Base-by-base conservation (phyloP, 1,140 invertebrate species). In the Propsilocerus akamusi region DNA sequence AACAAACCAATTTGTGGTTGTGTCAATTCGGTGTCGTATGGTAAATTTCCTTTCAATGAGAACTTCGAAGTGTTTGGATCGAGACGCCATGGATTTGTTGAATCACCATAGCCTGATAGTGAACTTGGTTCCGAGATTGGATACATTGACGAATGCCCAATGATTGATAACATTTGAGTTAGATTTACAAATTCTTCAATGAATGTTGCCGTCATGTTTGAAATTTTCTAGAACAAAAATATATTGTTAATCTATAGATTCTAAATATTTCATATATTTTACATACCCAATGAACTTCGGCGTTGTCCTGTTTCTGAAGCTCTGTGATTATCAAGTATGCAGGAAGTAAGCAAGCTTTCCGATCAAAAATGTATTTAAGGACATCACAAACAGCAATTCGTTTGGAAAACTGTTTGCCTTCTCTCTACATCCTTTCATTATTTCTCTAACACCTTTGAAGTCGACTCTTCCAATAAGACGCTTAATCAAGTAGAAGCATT, bases 251-350 rank as follows among this genome's bases (percentile, higher is more conserved):
- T n/a, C n/a, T n/a, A n/a, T n/a, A n/a, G n/a, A n/a, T n/a, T n/a
- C n/a, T n/a, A n/a, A n/a, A n/a, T n/a, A n/a, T n/a, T n/a, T n/a
- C n/a, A n/a, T n/a, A n/a, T n/a, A n/a, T n/a, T n/a, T n/a, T n/a
- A n/a, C n/a, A n/a, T n/a, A n/a, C n/a, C 91, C 92, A 96, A 68
- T 96, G 91, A 89, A 89, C 76, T 83, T 87, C 50, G 75, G 75
- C 77, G 59, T 83, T 80, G 57, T 90, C 80, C 28, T 84, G 80
- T 68, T 96, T 89, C 49, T 86, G 78, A 56, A 97, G 82, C 70
- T 97, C 92, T 68, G 92, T 95, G 0, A 94, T 83, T 53, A 96
- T 86, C 54, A 97, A 87, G 65, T 96, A 96, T 17, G 84, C 87
- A 11, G 94, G 94, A 34, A 97, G 67, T 8, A 97, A 68, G 59